Evolutionary conservation across 1,140 invertebrate genomes (phyloP), one percentile per base, ranked within the genome.

Genomic region (Drosophila lowei): DNA sequence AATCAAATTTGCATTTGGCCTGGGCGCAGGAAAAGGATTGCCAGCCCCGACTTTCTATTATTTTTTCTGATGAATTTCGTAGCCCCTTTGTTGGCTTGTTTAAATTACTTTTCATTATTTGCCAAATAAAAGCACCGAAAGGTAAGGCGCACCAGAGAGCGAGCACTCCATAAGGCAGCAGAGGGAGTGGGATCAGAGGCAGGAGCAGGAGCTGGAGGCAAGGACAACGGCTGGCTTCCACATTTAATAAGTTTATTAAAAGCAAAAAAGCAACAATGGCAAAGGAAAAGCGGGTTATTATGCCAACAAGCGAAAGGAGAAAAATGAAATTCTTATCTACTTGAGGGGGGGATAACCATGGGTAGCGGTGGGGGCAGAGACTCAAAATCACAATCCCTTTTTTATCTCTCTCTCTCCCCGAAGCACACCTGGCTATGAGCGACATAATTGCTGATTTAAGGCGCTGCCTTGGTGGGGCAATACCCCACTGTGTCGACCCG

Each of bases 51-150:
- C 53, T 49, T 54, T 52, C 21, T 67, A 43, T 63, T 52, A 46
- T 56, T 66, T 66, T 49, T 30, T 42, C 66, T 77, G 67, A 81
- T 59, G 78, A 77, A 77, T 81, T 72, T 70, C 47, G 41, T 62
- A 56, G 21, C 71, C 57, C 67, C 57, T 88, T 88, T 88, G 83
- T 88, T 83, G 80, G 71, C 84, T 89, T 88, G 83, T 88, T 88
- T 88, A 88, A 88, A 88, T 88, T 89, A 88, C 80, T 88, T 88
- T 88, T 88, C 83, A 83, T 88, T 88, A 88, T 88, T 86, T 88
- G 78, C 53, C 78, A 76, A 86, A 86, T 81, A 86, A 88, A 77
- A 83, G 70, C 38, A 38, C 1, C 34, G 34, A 25, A 28, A 63
- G 18, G 25, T 53, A 43, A 30, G 54, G 16, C 34, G 16, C 34